Evolutionary conservation across 1,140 invertebrate genomes (phyloP), one percentile per base, ranked within the genome.

Genomic region (Achroia grisella): DNA sequence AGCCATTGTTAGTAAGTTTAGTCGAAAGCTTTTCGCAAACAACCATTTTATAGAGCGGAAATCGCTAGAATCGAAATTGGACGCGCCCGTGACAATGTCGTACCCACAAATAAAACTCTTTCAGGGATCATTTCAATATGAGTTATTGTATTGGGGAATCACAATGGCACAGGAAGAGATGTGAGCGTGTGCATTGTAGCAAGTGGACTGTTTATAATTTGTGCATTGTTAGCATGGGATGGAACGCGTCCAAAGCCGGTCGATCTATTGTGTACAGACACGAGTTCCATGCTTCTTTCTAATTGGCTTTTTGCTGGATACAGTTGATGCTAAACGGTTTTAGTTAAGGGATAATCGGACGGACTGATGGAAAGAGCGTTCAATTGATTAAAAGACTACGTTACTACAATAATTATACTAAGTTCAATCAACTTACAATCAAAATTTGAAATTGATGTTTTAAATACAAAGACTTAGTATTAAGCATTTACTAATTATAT

Each of bases 141-240:
- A 82, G 74, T 82, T 82, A 78, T 84, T 80, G 70, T 79, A 80
- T 79, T 69, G 77, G 68, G 65, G 73, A 60, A 62, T 69, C 71
- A 84, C 80, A 84, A 84, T 84, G 63, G 53, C 55, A 70, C 74
- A 82, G 78, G 80, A 84, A 84, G 68, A 71, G 75, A 79, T 72
- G 76, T 62, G 76, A 70, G 71, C 51, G 48, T 52, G 64, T 62
- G 73, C 79, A 72, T 81, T 65, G 78, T 59, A 62, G 74, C 77
- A 80, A 80, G 78, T 80, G 77, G 68, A 76, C 75, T 84, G 80
- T 82, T 80, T 82, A 84, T 84, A 81, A 84, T 84, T 81, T 78
- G 77, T 71, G 61, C 67, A 81, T 84, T 84, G 77, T 84, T 57
- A 53, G 37, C 43, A 36, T 43, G 53, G 69, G 68, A 62, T 62